phyloP scores from a whole-genome alignment of 2,888 invertebrate species.

The Malacosoma neustria region DNA sequence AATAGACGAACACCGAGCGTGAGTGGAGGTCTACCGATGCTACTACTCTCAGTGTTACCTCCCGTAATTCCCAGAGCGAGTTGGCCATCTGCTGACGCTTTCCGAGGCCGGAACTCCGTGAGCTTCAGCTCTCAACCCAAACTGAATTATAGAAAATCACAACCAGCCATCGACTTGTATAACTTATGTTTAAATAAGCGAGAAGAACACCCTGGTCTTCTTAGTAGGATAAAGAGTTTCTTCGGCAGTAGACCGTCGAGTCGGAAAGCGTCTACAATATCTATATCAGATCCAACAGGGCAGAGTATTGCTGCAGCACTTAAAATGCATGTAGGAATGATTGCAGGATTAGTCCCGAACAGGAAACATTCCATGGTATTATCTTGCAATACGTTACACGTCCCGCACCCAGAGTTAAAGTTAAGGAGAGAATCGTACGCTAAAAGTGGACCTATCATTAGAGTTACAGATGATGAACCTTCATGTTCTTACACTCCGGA shows the following conservation, averaged over 20 bases:
- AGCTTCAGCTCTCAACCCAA: conserved; percentile 80
- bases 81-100: conserved; percentile 84
- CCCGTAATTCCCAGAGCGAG: conserved; percentile 85
- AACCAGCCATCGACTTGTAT: conserved; percentile 75
- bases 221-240: conserved; percentile 73
- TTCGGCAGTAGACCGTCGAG: conserved; percentile 79
- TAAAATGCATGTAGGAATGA: conserved; percentile 82
- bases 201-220: conserved; percentile 68
- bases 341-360: conserved; percentile 80
- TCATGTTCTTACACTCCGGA: conserved; percentile 49
- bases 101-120: conserved; percentile 75
- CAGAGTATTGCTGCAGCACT: conserved; percentile 80
- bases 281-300: conserved; percentile 74
- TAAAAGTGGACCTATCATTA: conserved; percentile 77
- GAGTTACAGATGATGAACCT: conserved; percentile 68
- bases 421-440: conserved; percentile 70
- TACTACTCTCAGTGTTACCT: conserved; percentile 81
- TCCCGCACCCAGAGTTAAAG: conserved; percentile 53
- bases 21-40: conserved; percentile 80
- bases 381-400: conserved; percentile 77
- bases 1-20: conserved; percentile 77
- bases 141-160: conserved; percentile 72
- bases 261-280: conserved; percentile 79
- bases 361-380: conserved; percentile 74
- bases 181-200: conserved; percentile 74